Evolutionary conservation across 35 echinoderm and acorn worm genomes (phyloP).

Genomic region (Hemicentrotus pulcherrimus): DNA sequence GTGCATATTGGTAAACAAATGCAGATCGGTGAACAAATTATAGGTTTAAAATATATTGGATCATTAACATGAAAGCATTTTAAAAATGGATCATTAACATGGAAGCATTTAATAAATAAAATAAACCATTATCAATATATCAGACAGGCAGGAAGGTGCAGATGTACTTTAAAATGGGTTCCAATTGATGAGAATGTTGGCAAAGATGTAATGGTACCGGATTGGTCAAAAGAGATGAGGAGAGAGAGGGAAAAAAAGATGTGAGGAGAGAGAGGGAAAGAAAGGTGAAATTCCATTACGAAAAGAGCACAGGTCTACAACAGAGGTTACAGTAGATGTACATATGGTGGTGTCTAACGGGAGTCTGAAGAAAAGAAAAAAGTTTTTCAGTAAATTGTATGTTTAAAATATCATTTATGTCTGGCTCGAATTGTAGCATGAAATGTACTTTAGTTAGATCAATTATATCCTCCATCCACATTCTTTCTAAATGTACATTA

Average conservation of each 20-base stretch:
- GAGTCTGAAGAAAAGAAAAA: too few species aligned
- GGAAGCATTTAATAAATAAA: too few species aligned
- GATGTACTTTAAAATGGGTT: not conserved
- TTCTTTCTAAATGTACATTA: too few species aligned
- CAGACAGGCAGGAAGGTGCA: not conserved
- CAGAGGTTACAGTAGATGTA: not conserved
- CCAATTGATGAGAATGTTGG: slow-evolving; percentile 8
- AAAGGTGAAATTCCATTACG: not conserved
- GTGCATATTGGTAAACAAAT: too few species aligned
- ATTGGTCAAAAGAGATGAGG: not conserved
- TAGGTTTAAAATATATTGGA: not conserved
- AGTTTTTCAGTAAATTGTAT: too few species aligned
- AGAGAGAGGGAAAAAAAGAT: not conserved
- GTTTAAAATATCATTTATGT: too few species aligned
- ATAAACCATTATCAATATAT: too few species aligned
- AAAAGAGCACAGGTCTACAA: not conserved
- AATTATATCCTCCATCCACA: too few species aligned
- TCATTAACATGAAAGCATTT: not conserved
- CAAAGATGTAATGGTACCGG: not conserved
- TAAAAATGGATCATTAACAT: not conserved
- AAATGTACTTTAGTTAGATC: too few species aligned
- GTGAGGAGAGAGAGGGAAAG: not conserved
- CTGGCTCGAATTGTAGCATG: too few species aligned
- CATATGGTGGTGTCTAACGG: too few species aligned
- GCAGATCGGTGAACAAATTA: not conserved